Base-by-base conservation (phyloP, 2,888 invertebrate species). In the Campoletis raptor region DNA sequence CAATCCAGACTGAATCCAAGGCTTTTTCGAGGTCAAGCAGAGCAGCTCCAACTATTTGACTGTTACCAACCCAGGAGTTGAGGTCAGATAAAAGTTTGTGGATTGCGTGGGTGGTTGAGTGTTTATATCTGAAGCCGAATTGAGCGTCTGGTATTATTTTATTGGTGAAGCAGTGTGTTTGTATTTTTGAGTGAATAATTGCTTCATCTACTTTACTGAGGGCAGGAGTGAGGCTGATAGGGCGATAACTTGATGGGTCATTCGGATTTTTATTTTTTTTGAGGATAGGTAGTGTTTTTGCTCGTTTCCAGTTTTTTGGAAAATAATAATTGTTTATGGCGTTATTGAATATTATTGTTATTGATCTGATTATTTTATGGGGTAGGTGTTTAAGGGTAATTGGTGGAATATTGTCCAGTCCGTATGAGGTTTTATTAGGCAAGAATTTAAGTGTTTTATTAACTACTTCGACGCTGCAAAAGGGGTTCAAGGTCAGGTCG, bases 361-460 rank as follows among this genome's bases (percentile, higher is more conserved):
- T 52, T 3, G 48, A 42, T 18, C 5, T 12, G 1, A 81, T 82
- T 6, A 83, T 73, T 12, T 37, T 77, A 3, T 2, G 1, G 0
- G 87, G 73, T 10, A 89, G 67, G 30, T 88, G 83, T 52, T 88
- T 86, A 1, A 87, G 37, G 0, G 87, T 69, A 9, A 87, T 77
- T 5, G 89, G 78, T n/a, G n/a, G n/a, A n/a, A 88, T 87, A 0
- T 83, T 67, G 40, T 87, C 88, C 0, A 86, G 10, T 0, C 81
- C 89, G 0, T 54, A 30, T 0, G 86, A 86, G 5, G 77, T 85
- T 87, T 89, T 85, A 7, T 88, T 89, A 12, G 87, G 86, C 7
- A 87, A 36, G 0, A 74, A 12, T 24, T 67, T 77, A 0, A 85
- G 36, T 10, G 82, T 84, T 37, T 77, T 78, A 8, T 30, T 57